Conservation (phyloP, 2,888 invertebrate species). For the Scaptomyza flava region DNA sequence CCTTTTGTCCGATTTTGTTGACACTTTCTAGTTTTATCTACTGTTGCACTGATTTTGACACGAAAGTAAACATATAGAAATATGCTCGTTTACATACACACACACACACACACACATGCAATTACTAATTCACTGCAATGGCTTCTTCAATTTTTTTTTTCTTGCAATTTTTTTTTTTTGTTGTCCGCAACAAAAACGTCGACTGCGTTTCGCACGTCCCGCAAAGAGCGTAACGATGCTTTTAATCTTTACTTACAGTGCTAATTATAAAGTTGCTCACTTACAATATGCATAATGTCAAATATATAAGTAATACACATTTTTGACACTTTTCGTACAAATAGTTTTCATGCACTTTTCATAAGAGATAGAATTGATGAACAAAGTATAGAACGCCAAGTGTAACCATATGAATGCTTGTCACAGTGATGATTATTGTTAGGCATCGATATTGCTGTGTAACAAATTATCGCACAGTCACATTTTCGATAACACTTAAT, state of each 20-base stretch:
- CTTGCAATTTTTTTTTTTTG: not conserved
- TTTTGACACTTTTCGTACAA: not conserved
- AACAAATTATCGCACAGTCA: constrained; percentile 10
- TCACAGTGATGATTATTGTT: constrained; percentile 12
- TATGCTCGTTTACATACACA: constrained; percentile 4
- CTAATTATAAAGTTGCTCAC: constrained; percentile 27
- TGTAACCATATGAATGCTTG: constrained; percentile 5
- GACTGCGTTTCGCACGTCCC: constrained; percentile 8
- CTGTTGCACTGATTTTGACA: constrained; percentile 38
- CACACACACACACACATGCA: constrained; percentile 8
- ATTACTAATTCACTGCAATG: constrained; percentile 18
- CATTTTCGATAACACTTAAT: constrained; percentile 5
- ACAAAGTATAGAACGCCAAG: constrained; percentile 9
- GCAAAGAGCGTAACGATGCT: constrained; percentile 6
- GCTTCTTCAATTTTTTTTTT: constrained; percentile 7
- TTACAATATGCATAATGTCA: constrained; percentile 34
- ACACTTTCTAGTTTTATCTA: constrained; percentile 7
- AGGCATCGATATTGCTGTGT: not conserved
- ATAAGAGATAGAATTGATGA: constrained; percentile 15
- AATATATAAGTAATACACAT: not conserved
- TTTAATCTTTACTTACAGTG: constrained; percentile 47
- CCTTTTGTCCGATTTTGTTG: not conserved
- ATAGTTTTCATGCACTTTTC: constrained; percentile 14
- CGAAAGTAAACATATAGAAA: constrained; percentile 31
- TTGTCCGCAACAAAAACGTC: constrained; percentile 16